phyloP scores from a whole-genome alignment of 2,888 invertebrate genomes.

The Lomographa bimaculata region DNA sequence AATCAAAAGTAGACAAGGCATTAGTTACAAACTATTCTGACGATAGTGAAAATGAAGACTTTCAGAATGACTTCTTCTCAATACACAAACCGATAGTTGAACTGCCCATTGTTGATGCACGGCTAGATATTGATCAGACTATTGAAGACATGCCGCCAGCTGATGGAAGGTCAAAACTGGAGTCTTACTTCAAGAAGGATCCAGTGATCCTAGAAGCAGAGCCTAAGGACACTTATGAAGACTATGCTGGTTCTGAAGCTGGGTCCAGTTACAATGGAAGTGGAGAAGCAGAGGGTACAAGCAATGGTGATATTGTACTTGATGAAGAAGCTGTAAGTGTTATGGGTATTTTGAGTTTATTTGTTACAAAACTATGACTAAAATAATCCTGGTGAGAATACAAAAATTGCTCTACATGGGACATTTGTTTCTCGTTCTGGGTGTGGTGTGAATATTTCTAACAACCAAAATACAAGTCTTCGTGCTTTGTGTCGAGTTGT shows the following conservation, averaged over 20 bases:
- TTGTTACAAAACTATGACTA: too few relatives aligned
- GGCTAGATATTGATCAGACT: constrained; percentile 53
- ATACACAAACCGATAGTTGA: constrained; percentile 76
- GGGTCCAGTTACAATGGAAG: constrained; percentile 38
- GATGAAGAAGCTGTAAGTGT: constrained; percentile 76
- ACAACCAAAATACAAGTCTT: too few relatives aligned
- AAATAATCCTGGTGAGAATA: too few relatives aligned
- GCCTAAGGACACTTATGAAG: constrained; percentile 19
- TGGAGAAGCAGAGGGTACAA: constrained; percentile 33
- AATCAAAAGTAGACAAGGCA: constrained; percentile 16
- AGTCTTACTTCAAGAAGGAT: constrained; percentile 68
- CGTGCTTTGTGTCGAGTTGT: too few relatives aligned
- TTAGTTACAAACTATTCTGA: constrained; percentile 60
- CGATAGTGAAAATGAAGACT: constrained; percentile 73
- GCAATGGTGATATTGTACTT: constrained; percentile 44
- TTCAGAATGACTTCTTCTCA: constrained; percentile 81
- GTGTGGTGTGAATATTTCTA: too few relatives aligned
- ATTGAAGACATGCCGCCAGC: constrained; percentile 17
- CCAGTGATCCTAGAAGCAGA: constrained; percentile 37
- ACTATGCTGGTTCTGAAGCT: constrained; percentile 34
- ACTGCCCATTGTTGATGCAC: constrained; percentile 59
- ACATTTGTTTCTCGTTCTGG: too few relatives aligned
- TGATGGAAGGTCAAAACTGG: constrained; percentile 49
- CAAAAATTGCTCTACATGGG: too few relatives aligned
- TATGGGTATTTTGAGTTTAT: too few relatives aligned